Evolutionary conservation across 2,888 invertebrate species (phyloP).

Genomic region (Leptinotarsa haldemani): DNA sequence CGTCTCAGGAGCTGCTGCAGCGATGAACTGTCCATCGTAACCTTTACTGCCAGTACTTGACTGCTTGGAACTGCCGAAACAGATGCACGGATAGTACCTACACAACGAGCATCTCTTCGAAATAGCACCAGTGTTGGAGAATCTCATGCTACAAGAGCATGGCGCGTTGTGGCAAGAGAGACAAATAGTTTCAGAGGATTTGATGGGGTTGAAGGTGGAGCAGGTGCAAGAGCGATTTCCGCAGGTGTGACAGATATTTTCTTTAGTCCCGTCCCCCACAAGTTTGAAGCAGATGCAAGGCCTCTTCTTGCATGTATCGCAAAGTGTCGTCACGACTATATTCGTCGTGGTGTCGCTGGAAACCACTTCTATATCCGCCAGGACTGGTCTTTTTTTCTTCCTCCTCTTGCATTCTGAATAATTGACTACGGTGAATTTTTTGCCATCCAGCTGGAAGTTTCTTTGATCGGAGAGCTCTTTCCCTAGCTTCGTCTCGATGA

Average conservation of each 20-base stretch:
- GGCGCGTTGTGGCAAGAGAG: background rate
- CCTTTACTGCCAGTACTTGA: background rate
- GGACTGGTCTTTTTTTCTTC: constrained; percentile 26
- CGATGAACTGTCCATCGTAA: background rate
- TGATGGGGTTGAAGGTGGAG: background rate
- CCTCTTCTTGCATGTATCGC: constrained; percentile 40
- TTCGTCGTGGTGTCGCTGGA: constrained; percentile 50
- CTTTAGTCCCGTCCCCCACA: background rate
- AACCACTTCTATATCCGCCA: constrained; percentile 50
- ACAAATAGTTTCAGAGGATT: background rate
- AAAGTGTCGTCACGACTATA: constrained; percentile 51
- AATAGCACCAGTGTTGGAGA: constrained; percentile 7
- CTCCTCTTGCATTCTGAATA: background rate
- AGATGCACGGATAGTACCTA: constrained; percentile 16
- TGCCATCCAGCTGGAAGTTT: constrained; percentile 44
- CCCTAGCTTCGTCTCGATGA: constrained; percentile 51
- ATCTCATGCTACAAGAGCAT: background rate
- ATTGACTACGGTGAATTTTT: constrained; percentile 44
- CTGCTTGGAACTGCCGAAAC: background rate
- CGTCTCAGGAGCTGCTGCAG: background rate
- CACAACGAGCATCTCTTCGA: constrained; percentile 3
- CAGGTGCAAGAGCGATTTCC: constrained; percentile 11
- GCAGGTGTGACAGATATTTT: constrained; percentile 5
- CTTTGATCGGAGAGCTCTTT: constrained; percentile 25
- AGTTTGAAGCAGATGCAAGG: constrained; percentile 41